Evolutionary conservation across 2,113 vertebrate species (phyloP).

Genomic region (Arizona elegans): DNA sequence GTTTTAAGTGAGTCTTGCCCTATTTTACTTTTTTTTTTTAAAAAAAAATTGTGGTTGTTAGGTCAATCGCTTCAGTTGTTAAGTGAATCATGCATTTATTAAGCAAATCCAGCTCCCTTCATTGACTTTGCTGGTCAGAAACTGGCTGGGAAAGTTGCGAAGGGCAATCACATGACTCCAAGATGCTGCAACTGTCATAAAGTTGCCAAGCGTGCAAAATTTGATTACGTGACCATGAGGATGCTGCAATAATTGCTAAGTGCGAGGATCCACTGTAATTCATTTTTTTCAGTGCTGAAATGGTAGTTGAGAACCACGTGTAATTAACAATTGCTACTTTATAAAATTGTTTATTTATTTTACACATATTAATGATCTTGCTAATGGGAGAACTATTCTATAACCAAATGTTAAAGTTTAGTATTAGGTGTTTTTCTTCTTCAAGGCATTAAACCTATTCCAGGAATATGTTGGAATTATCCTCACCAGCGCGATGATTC

Average conservation of each 20-base stretch:
- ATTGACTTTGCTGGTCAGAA: not conserved
- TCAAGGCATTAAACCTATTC: slow-evolving; percentile 26
- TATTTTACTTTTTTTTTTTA: not conserved
- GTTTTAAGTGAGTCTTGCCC: not conserved
- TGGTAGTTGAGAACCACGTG: not conserved
- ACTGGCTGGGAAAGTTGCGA: not conserved
- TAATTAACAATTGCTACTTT: not conserved
- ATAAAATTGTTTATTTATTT: not conserved
- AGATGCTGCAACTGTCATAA: not conserved
- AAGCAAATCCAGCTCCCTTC: not conserved
- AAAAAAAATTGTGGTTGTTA: too few relatives aligned
- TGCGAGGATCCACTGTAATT: not conserved
- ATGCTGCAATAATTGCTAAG: not conserved
- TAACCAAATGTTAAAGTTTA: slow-evolving; percentile 6
- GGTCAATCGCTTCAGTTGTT: not conserved
- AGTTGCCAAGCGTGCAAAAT: not conserved
- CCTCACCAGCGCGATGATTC: slow-evolving; percentile 31
- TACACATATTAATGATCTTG: not conserved
- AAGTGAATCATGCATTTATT: not conserved
- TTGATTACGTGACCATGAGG: not conserved
- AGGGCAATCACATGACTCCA: not conserved
- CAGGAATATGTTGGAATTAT: slow-evolving; percentile 1
- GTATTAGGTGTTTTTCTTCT: not conserved
- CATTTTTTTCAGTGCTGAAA: not conserved
- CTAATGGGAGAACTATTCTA: not conserved